Percentiles rank a stretch among this genome's conserved stretches.
Conservation (phyloP, 2,797 vertebrate genomes). For the Darevskia mixta region DNA sequence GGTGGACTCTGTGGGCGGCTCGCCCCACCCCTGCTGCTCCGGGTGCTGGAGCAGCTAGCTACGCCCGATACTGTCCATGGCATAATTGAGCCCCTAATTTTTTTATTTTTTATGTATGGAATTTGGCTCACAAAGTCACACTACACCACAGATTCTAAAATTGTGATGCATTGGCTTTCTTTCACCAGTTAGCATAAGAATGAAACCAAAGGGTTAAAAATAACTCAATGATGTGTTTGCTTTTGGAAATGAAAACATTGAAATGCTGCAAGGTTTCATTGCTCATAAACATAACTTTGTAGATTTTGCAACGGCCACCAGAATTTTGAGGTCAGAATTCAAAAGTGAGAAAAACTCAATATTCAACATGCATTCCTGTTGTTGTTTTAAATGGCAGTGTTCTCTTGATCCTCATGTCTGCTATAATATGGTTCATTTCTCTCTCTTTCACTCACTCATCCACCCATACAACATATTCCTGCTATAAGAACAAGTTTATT, state of each 20-base stretch:
- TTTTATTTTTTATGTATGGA: background rate
- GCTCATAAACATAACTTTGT: background rate
- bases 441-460: background rate
- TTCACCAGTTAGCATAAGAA: background rate
- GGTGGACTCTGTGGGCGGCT: too few species aligned
- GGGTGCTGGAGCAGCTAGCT: too few species aligned
- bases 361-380: background rate
- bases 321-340: background rate
- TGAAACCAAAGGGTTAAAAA: background rate
- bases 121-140: too few species aligned
- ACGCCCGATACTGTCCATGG: too few species aligned
- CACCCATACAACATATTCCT: background rate
- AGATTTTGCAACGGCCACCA: background rate
- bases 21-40: too few species aligned
- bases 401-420: background rate
- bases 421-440: background rate
- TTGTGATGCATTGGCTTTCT: background rate
- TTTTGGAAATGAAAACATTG: background rate
- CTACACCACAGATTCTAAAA: background rate
- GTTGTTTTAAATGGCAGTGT: too few species aligned
- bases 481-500: background rate
- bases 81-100: background rate
- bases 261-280: background rate
- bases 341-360: background rate
- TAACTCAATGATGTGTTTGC: too few species aligned